A percentile compares a stretch with the other conserved stretches of the same genome.
Conservation (phyloP, 2,797 vertebrate genomes). For the Hippoglossus hippoglossus region DNA sequence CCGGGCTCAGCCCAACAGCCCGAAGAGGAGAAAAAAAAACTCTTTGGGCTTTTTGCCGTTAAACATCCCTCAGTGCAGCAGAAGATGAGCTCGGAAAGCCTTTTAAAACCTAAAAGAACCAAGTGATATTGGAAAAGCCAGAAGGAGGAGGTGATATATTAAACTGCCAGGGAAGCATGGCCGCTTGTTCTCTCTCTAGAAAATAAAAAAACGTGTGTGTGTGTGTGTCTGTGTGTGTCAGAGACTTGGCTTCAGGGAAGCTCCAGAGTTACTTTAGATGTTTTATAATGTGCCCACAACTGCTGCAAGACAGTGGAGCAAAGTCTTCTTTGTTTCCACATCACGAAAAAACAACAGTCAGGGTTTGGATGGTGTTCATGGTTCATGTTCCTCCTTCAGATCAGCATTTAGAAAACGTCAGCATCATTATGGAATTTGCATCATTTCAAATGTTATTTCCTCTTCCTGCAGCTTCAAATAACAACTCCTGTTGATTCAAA, state of each 20-base stretch:
- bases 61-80: conserved; percentile 50
- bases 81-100: conserved; percentile 47
- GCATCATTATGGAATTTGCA: not conserved
- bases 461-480: too few relatives aligned
- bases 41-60: conserved; percentile 41
- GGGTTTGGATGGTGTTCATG: conserved; percentile 3
- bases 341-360: conserved; percentile 4
- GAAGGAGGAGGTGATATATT: conserved; percentile 58
- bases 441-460: too few relatives aligned
- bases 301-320: conserved; percentile 11
- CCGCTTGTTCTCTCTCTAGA: conserved; percentile 28
- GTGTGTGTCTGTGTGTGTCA: conserved; percentile 23
- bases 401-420: not conserved
- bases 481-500: too few relatives aligned
- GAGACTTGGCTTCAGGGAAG: conserved; percentile 40
- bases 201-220: conserved; percentile 11
- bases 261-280: conserved; percentile 32
- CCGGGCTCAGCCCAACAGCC: conserved; percentile 19
- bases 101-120: conserved; percentile 56
- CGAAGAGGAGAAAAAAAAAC: conserved; percentile 10
- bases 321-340: conserved; percentile 27
- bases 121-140: conserved; percentile 62
- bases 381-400: not conserved
- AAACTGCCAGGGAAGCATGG: conserved; percentile 47
- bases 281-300: conserved; percentile 29